Conservation (phyloP, 2,113 vertebrate species). For the Ameiurus melas region DNA sequence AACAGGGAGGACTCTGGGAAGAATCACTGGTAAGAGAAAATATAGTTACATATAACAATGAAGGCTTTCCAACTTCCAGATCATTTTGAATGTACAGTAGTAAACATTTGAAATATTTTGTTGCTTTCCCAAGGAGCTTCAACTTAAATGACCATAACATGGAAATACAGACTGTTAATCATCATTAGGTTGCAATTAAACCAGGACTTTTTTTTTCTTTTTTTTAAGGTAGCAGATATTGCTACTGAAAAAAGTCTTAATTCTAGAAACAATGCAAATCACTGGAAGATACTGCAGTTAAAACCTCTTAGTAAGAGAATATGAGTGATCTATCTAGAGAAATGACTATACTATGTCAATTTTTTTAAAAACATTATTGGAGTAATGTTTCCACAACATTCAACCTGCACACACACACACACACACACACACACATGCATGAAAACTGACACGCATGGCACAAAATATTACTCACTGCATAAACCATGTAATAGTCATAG, state of each 20-base stretch:
- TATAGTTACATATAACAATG: not conserved
- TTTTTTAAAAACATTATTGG: not conserved
- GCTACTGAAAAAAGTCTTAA: not conserved
- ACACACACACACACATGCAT: not conserved
- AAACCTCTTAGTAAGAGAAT: not conserved
- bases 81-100: not conserved
- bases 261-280: not conserved
- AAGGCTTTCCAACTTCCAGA: not conserved
- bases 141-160: not conserved
- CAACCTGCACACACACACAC: not conserved
- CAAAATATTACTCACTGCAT: not conserved
- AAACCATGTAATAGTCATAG: not conserved
- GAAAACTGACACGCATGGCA: not conserved
- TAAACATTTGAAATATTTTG: not conserved
- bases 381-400: not conserved
- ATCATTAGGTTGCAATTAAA: not conserved
- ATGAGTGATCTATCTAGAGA: not conserved
- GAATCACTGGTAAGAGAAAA: conserved; percentile 86
- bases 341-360: too few species aligned
- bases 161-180: not conserved
- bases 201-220: not conserved
- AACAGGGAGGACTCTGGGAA: conserved; percentile 79
- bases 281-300: not conserved
- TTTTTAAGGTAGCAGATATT: not conserved
- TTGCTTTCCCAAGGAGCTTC: not conserved